Conservation (phyloP, 2,797 vertebrate genomes). For the Nannoperca obscura region DNA sequence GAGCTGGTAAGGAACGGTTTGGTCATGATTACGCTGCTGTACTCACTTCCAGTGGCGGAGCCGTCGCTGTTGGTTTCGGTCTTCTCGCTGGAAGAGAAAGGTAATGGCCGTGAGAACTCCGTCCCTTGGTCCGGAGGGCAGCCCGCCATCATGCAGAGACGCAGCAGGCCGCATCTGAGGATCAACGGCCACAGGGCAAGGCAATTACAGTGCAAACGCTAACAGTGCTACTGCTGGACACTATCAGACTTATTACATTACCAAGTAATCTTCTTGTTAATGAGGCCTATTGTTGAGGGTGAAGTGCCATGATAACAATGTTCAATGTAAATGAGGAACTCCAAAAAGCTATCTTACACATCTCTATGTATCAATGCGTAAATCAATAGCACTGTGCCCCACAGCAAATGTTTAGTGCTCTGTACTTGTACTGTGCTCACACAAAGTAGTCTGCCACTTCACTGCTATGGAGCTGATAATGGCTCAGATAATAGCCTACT, state of each 20-base stretch:
- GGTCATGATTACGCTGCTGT: slow-evolving; percentile 33
- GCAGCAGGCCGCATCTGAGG: slow-evolving; percentile 90
- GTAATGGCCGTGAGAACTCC: slow-evolving; percentile 87
- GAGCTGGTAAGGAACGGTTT: background rate
- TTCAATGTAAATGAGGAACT: slow-evolving; percentile 34
- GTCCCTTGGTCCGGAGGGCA: slow-evolving; percentile 89
- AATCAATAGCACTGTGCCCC: slow-evolving; percentile 60
- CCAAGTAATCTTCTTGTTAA: slow-evolving; percentile 45
- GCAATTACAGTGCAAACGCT: slow-evolving; percentile 87
- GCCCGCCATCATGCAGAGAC: slow-evolving; percentile 91
- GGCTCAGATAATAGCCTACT: slow-evolving; percentile 61
- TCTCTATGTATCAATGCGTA: slow-evolving; percentile 35
- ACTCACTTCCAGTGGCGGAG: slow-evolving; percentile 91
- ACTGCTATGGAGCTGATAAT: slow-evolving; percentile 66
- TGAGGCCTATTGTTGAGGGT: slow-evolving; percentile 30
- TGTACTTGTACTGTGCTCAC: slow-evolving; percentile 48
- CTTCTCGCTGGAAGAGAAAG: slow-evolving; percentile 94
- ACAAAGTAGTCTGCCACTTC: slow-evolving; percentile 59
- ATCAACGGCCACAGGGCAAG: slow-evolving; percentile 86
- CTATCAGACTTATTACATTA: slow-evolving; percentile 49
- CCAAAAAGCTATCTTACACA: slow-evolving; percentile 29
- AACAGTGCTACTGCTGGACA: slow-evolving; percentile 60
- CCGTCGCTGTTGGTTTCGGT: slow-evolving; percentile 94
- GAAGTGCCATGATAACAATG: slow-evolving; percentile 17
- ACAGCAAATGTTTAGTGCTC: slow-evolving; percentile 46